Evolutionary conservation across 2,888 invertebrate species (phyloP).

Genomic region (Hemaris fuciformis): DNA sequence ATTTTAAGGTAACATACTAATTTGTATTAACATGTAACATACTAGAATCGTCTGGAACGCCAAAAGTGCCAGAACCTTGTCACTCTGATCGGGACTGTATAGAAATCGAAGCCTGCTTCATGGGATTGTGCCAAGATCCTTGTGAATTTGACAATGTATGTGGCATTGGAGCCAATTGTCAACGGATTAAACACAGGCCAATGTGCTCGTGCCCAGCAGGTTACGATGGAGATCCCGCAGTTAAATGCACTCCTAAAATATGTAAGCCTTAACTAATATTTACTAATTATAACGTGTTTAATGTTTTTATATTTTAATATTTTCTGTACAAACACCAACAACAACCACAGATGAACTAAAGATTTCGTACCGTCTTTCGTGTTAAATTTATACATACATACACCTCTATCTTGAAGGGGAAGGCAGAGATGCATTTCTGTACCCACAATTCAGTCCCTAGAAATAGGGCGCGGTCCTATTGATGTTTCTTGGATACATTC

Average conservation of each 20-base stretch:
- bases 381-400: too few relatives aligned
- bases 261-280: slow-evolving; percentile 82
- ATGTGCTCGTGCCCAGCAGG: slow-evolving; percentile 91
- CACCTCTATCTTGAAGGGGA: too few relatives aligned
- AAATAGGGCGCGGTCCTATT: too few relatives aligned
- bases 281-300: slow-evolving; percentile 27
- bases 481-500: too few relatives aligned
- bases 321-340: slow-evolving; percentile 1
- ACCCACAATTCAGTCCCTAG: too few relatives aligned
- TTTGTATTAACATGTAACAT: slow-evolving; percentile 54
- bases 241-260: slow-evolving; percentile 89
- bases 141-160: slow-evolving; percentile 91
- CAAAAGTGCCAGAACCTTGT: slow-evolving; percentile 89
- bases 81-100: slow-evolving; percentile 92
- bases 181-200: slow-evolving; percentile 90
- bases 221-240: slow-evolving; percentile 90
- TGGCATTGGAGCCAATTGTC: slow-evolving; percentile 88
- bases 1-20: slow-evolving; percentile 58
- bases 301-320: slow-evolving; percentile 7
- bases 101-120: slow-evolving; percentile 91
- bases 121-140: slow-evolving; percentile 90
- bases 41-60: slow-evolving; percentile 86
- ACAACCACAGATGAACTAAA: neutral
- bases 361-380: too few relatives aligned
- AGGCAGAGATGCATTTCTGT: too few relatives aligned